Conservation (phyloP, 2,113 vertebrate genomes). For the Lucifuga dentata region DNA sequence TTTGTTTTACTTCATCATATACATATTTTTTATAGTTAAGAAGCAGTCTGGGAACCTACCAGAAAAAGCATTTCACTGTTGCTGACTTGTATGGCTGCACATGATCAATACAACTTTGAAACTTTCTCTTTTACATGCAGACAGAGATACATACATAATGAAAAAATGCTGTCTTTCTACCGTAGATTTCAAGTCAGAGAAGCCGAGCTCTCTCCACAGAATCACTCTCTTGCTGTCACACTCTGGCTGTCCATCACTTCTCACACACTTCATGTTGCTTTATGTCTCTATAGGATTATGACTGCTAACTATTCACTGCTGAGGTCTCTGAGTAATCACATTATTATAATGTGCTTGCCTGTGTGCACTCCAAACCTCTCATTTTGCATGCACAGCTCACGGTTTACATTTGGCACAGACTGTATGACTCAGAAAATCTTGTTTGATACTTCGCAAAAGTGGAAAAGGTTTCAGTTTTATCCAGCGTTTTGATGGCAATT, state of each 20-base stretch:
- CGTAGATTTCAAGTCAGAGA: constrained; percentile 49
- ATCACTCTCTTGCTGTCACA: too few species aligned
- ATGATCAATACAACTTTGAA: too few species aligned
- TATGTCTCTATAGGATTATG: constrained; percentile 19
- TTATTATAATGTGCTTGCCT: neutral
- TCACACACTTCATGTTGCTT: neutral
- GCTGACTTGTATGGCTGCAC: too few species aligned
- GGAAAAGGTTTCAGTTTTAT: constrained; percentile 42
- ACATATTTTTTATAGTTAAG: too few species aligned
- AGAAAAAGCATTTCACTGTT: too few species aligned
- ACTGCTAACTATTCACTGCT: constrained; percentile 5
- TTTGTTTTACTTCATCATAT: too few species aligned
- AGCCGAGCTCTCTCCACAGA: constrained; percentile 27
- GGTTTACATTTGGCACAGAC: too few species aligned
- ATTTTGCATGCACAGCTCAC: constrained; percentile 28
- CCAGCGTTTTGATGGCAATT: constrained; percentile 17
- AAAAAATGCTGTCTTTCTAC: constrained; percentile 10
- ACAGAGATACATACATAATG: constrained; percentile 4
- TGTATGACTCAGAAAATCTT: too few species aligned
- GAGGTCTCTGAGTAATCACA: constrained; percentile 19
- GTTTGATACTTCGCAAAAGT: too few species aligned
- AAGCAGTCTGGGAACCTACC: too few species aligned
- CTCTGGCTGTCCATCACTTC: too few species aligned
- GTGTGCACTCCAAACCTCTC: constrained; percentile 2
- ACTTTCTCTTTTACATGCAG: constrained; percentile 11